phyloP scores from a whole-genome alignment of 2,888 invertebrate species.

The Sphecodes monilicornis region DNA sequence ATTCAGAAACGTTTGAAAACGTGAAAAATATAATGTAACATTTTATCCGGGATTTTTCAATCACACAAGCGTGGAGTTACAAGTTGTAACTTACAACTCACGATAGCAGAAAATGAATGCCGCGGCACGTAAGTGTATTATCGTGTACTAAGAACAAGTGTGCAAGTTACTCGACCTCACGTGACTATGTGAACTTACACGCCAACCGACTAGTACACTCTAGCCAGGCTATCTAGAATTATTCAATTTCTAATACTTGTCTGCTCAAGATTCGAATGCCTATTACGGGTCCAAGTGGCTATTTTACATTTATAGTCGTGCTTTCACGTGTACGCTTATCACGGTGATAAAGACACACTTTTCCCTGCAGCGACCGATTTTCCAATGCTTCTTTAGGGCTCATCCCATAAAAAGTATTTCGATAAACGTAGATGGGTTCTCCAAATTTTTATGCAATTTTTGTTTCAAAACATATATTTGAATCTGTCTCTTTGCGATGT shows the following conservation, averaged over 20 bases:
- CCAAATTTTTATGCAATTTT: not conserved
- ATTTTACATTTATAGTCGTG: constrained; percentile 38
- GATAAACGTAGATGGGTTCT: not conserved
- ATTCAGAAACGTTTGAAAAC: constrained; percentile 16
- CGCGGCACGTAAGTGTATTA: constrained; percentile 79
- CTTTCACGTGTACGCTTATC: constrained; percentile 25
- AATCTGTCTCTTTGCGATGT: not conserved
- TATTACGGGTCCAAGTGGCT: constrained; percentile 32
- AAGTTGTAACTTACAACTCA: too few species aligned
- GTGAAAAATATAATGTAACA: constrained; percentile 63
- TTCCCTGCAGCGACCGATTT: not conserved
- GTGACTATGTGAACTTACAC: constrained; percentile 75
- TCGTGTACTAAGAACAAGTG: constrained; percentile 73
- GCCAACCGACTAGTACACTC: constrained; percentile 55
- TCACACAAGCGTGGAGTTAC: constrained; percentile 73
- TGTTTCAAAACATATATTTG: too few species aligned
- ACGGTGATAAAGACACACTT: not conserved
- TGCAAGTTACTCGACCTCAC: constrained; percentile 79
- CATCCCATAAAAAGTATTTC: not conserved
- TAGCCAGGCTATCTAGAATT: constrained; percentile 77
- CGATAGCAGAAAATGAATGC: constrained; percentile 81
- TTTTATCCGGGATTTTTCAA: constrained; percentile 79
- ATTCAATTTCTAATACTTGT: constrained; percentile 81
- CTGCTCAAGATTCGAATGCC: constrained; percentile 64
- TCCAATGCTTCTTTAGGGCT: not conserved